phyloP scores from a whole-genome alignment of 2,797 vertebrate species.

The Aotus griseimembra region DNA sequence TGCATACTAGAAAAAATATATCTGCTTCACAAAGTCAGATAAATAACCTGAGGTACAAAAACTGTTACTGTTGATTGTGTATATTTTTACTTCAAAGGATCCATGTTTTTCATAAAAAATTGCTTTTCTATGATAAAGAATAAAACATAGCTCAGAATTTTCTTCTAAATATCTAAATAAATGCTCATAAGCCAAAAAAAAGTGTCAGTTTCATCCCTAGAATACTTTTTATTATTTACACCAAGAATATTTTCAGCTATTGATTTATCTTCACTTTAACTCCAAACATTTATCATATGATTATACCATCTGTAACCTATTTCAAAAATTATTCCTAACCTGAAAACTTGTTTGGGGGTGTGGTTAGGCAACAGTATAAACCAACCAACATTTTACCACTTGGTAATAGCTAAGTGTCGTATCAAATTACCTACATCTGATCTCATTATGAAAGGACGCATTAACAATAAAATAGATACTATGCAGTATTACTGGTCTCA shows the following conservation, averaged over 20 bases:
- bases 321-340: slow-evolving; percentile 43
- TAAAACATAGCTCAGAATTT: background rate
- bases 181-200: background rate
- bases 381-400: slow-evolving; percentile 32
- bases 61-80: background rate
- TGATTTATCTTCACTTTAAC: slow-evolving; percentile 55
- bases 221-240: background rate
- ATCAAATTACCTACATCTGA: background rate
- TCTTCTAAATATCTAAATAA: background rate
- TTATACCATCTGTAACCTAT: slow-evolving; percentile 31
- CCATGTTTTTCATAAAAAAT: slow-evolving; percentile 47
- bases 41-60: background rate
- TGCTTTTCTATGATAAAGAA: background rate
- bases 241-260: background rate
- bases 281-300: background rate
- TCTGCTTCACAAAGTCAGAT: slow-evolving; percentile 30
- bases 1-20: background rate
- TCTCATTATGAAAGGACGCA: background rate
- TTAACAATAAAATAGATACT: slow-evolving; percentile 2
- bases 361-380: slow-evolving; percentile 56
- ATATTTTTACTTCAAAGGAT: background rate
- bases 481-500: background rate
- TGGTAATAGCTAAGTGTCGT: background rate
- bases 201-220: slow-evolving; percentile 30
- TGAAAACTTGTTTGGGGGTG: slow-evolving; percentile 19